Conservation (phyloP, 2,797 vertebrate genomes). For the Linurgus olivaceus region DNA sequence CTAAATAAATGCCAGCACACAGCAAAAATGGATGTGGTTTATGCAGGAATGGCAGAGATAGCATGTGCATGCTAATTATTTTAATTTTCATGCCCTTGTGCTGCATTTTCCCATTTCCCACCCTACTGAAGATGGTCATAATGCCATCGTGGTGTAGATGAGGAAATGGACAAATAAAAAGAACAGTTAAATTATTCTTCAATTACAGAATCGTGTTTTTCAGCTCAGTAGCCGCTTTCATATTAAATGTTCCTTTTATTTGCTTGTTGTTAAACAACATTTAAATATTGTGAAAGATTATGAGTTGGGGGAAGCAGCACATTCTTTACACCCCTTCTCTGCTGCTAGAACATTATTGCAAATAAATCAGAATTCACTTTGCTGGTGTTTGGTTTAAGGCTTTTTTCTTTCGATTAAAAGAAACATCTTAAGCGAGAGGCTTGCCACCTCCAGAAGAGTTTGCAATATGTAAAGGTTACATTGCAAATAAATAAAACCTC, state of each 20-base stretch:
- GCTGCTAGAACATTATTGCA: neutral
- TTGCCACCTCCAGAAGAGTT: neutral
- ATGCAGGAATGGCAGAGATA: neutral
- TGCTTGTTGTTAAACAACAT: neutral
- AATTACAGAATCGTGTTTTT: neutral
- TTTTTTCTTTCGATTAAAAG: neutral
- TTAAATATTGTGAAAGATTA: neutral
- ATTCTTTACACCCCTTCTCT: neutral
- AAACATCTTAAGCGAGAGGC: neutral
- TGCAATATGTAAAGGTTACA: neutral
- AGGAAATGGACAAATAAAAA: neutral
- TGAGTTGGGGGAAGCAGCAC: neutral
- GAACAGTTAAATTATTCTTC: neutral
- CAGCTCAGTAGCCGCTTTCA: neutral
- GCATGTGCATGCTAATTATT: neutral
- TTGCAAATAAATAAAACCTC: conserved; percentile 21
- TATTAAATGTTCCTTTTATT: neutral
- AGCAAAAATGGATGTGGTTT: neutral
- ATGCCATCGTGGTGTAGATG: neutral
- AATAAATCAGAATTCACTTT: neutral
- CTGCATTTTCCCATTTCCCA: neutral
- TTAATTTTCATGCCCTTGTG: neutral
- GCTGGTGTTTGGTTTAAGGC: neutral
- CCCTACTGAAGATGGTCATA: neutral
- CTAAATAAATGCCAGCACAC: neutral